Evolutionary conservation across 2,888 invertebrate species (phyloP), one percentile per base, ranked within the genome.

Genomic region (Aproaerema taeniolella): DNA sequence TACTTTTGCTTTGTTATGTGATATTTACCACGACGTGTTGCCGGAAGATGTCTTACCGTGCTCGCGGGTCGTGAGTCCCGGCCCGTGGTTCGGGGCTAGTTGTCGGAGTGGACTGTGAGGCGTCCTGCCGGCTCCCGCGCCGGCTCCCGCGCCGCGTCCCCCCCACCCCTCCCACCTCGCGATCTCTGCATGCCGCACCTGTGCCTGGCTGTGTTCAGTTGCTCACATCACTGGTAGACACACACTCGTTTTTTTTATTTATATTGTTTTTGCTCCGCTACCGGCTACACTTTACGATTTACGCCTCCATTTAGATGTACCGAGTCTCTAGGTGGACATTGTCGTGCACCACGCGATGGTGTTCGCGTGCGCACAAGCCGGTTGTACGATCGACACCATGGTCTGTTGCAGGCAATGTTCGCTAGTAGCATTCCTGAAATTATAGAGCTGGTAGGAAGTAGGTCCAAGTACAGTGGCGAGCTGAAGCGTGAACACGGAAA

Each of bases 341-440:
- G 83, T 81, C 85, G 83, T 81, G 85, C 83, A 83, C 76, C 81
- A 78, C 82, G 71, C 80, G 79, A 78, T 78, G 82, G 83, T 80
- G 81, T 75, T 67, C 76, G 75, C 71, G 73, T 64, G 67, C 69
- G 55, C 61, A 52, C 57, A 53, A 64, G 64, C 68, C 68, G 67
- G 61, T 64, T 69, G 61, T 71, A 65, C 80, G 77, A 81, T 68
- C 80, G 79, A 75, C 86, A 79, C 86, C 85, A 77, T 85, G 86
- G 86, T 90, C 91, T 90, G 91, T 92, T 93, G 89, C 94, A 97
- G 97, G 98, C 98, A 90, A 97, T 98, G 93, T 99, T 99, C 95
- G 98, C 98, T 91, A 97, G 97, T 93, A 97, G 97, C 93, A 97
- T 99, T 90, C 98, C 98, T 88, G 98, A 99, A 94, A 98, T 99